These are phyloP conservation scores for Pristis pectinata DNA, from an alignment of 2,797 vertebrate genomes.

Conservation along the genomic window DNA sequence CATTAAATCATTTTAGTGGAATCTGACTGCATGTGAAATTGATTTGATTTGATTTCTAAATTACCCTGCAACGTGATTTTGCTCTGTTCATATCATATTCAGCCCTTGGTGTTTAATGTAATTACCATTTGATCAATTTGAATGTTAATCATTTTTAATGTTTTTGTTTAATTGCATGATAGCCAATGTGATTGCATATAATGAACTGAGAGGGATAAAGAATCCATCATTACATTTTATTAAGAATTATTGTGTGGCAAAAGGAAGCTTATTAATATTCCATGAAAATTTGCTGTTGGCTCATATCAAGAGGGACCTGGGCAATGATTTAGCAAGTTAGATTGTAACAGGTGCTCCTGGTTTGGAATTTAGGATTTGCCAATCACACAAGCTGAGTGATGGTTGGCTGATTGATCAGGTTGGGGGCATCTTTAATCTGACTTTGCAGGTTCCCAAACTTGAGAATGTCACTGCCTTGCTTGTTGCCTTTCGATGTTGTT, in stretches of 20 bases:
- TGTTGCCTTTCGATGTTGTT: not conserved
- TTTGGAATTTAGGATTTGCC: not conserved
- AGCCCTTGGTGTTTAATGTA: not conserved
- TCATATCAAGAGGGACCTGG: not conserved
- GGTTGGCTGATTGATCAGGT: not conserved
- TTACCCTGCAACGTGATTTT: not conserved
- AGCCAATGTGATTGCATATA: constrained; percentile 6
- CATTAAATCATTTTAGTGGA: not conserved
- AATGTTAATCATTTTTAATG: not conserved
- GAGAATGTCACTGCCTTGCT: not conserved
- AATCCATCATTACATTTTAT: constrained; percentile 12
- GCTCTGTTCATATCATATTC: not conserved
- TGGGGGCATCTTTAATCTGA: not conserved
- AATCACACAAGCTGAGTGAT: not conserved
- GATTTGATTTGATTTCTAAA: constrained; percentile 5
- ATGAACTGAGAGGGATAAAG: not conserved
- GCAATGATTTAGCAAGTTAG: not conserved
- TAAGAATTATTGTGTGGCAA: not conserved
- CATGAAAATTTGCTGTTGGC: not conserved
- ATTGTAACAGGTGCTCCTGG: not conserved
- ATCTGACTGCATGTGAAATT: not conserved
- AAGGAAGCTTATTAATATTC: not conserved
- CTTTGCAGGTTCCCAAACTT: not conserved
- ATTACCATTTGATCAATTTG: constrained; percentile 28
- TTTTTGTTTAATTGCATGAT: not conserved